phyloP scores from a whole-genome alignment of 2,113 vertebrate genomes.

The Synchiropus splendidus region DNA sequence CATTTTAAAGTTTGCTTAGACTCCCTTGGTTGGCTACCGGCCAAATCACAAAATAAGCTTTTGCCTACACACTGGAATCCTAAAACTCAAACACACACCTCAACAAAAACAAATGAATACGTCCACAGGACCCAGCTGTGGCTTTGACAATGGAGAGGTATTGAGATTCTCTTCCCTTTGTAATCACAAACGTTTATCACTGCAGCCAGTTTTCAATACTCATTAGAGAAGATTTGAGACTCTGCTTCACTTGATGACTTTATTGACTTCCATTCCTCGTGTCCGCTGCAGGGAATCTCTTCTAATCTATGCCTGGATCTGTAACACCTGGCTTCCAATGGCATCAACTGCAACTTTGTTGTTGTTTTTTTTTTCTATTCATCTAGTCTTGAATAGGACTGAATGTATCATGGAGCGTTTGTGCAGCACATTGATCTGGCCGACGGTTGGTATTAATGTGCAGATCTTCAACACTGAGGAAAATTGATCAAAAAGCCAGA shows the following conservation, averaged over 20 bases:
- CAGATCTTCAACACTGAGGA: too few relatives aligned
- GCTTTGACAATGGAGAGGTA: background rate
- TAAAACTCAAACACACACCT: too few relatives aligned
- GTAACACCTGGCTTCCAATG: too few relatives aligned
- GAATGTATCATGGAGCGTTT: too few relatives aligned
- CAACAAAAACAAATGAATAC: background rate
- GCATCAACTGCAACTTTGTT: background rate
- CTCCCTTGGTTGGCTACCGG: too few relatives aligned
- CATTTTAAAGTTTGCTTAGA: too few relatives aligned
- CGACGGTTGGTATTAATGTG: too few relatives aligned
- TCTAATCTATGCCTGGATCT: slow-evolving; percentile 1
- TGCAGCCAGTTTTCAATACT: slow-evolving; percentile 24
- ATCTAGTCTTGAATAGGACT: too few relatives aligned
- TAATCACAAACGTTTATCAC: slow-evolving; percentile 34
- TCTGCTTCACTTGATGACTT: slow-evolving; percentile 27
- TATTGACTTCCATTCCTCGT: slow-evolving; percentile 15
- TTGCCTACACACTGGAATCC: too few relatives aligned
- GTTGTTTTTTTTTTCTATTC: background rate
- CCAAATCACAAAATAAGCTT: too few relatives aligned
- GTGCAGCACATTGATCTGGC: too few relatives aligned
- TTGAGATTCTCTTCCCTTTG: slow-evolving; percentile 8
- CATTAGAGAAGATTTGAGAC: slow-evolving; percentile 16
- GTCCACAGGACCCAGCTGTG: background rate
- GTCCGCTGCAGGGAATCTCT: slow-evolving; percentile 5
- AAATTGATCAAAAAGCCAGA: too few relatives aligned